These are phyloP conservation scores for Hippoglossus stenolepis DNA, from an alignment of 2,113 vertebrate genomes.

Conservation along the genomic window DNA sequence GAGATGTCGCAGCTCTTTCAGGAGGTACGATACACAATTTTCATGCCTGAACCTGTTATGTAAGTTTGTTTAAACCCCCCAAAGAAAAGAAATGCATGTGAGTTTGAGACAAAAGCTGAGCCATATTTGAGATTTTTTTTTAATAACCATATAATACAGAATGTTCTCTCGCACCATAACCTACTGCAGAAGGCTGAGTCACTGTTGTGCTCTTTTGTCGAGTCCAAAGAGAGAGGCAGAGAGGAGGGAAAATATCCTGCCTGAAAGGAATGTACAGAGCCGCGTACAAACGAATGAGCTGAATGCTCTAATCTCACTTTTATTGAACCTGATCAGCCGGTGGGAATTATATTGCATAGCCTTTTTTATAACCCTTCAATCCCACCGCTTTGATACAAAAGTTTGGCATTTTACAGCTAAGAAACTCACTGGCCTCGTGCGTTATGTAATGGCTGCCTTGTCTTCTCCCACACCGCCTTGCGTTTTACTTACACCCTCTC, in stretches of 20 bases:
- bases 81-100: not conserved
- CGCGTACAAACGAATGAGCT: conserved; percentile 26
- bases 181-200: conserved; percentile 60
- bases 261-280: conserved; percentile 42
- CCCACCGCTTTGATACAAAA: not conserved
- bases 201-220: conserved; percentile 50
- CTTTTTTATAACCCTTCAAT: conserved; percentile 20
- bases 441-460: conserved; percentile 58
- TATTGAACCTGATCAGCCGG: conserved; percentile 25
- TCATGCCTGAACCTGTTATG: conserved; percentile 7
- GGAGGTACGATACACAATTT: conserved; percentile 85
- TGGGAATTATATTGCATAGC: not conserved
- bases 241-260: conserved; percentile 27
- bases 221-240: conserved; percentile 39
- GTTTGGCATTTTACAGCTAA: conserved; percentile 34
- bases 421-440: conserved; percentile 28
- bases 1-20: conserved; percentile 99
- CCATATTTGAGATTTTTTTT: conserved; percentile 1
- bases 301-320: conserved; percentile 31
- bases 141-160: conserved; percentile 21
- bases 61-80: conserved; percentile 1
- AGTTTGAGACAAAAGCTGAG: not conserved
- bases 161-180: conserved; percentile 28
- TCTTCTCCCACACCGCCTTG: conserved; percentile 52
- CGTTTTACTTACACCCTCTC: conserved; percentile 53